phyloP scores from a whole-genome alignment of 2,797 vertebrate species.

The Discoglossus pictus region DNA sequence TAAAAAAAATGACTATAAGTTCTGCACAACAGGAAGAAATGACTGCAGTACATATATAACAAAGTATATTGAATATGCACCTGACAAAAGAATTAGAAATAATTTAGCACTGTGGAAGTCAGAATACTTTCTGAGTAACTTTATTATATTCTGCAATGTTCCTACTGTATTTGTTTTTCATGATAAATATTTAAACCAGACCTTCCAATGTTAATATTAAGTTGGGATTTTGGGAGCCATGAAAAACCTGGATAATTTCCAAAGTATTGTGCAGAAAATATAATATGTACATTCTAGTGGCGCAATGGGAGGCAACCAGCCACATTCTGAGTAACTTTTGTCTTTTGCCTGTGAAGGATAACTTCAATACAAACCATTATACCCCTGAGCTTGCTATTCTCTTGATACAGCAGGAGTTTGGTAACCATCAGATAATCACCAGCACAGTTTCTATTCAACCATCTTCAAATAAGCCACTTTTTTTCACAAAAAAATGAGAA shows the following conservation, averaged over 20 bases:
- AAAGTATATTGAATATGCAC: background rate
- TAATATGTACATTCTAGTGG: conserved; percentile 29
- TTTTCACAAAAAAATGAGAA: conserved; percentile 25
- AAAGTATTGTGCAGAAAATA: conserved; percentile 40
- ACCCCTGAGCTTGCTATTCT: conserved; percentile 48
- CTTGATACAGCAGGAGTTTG: conserved; percentile 42
- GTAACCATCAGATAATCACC: conserved; percentile 48
- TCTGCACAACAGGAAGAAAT: too few relatives aligned
- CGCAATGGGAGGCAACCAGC: conserved; percentile 34
- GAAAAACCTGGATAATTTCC: conserved; percentile 46
- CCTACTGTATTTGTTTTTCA: conserved; percentile 37
- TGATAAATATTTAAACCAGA: conserved; percentile 49
- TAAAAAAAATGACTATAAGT: too few relatives aligned
- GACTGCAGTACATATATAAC: too few relatives aligned
- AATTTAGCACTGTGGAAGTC: conserved; percentile 16
- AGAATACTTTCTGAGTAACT: conserved; percentile 2
- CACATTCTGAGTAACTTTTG: conserved; percentile 39
- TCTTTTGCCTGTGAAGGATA: conserved; percentile 43
- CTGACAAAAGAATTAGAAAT: conserved; percentile 16
- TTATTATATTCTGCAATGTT: conserved; percentile 22
- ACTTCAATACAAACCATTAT: conserved; percentile 46
- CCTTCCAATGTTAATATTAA: conserved; percentile 45
- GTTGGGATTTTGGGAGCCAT: conserved; percentile 47
- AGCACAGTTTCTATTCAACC: conserved; percentile 46
- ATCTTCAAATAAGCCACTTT: conserved; percentile 43